Base-by-base conservation (phyloP, 2,113 vertebrate genomes). In the Seriola quinqueradiata region DNA sequence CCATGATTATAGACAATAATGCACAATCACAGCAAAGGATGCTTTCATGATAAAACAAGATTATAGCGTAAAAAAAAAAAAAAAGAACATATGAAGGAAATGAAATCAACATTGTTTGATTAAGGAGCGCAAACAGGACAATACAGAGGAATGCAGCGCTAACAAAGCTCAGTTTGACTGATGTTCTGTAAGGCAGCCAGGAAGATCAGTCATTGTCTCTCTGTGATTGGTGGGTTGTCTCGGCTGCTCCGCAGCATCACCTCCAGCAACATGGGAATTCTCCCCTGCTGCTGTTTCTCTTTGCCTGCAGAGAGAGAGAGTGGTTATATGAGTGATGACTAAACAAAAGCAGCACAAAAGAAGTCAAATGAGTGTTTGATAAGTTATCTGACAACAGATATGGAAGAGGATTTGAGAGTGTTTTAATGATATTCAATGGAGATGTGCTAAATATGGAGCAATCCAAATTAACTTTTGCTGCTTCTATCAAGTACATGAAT, bases 121-220 rank as follows among this genome's bases (percentile, higher is more conserved):
- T 48, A 50, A 55, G n/a, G 65, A 70, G 48, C 23, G 34, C 32
- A 70, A 70, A 76, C 54, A 64, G 36, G 58, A 87, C 87, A 86
- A 86, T 85, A 21, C 64, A 44, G 68, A 87, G 92, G 92, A 93
- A 92, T 90, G 79, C 70, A 55, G 64, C 1, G 11, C 79, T 21
- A 84, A 92, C 92, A 93, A 92, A 90, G 91, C 91, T 83, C 55
- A 23, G 78, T 88, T 91, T 93, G 91, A 94, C 82, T 93, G 94
- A 94, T 95, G 91, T 92, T 78, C 89, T 90, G 92, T 92, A 92
- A 89, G 79, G 79, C 85, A 70, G 91, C 90, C 89, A 89, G 87
- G 70, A 89, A 75, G 87, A 92, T 88, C 87, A 34, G 79, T 92
- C 91, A 94, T 90, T 93, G 92, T 93, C 88, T 82, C 69, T 70